Evolutionary conservation across 2,888 invertebrate genomes (phyloP).

Genomic region (Geotrupes spiniger): DNA sequence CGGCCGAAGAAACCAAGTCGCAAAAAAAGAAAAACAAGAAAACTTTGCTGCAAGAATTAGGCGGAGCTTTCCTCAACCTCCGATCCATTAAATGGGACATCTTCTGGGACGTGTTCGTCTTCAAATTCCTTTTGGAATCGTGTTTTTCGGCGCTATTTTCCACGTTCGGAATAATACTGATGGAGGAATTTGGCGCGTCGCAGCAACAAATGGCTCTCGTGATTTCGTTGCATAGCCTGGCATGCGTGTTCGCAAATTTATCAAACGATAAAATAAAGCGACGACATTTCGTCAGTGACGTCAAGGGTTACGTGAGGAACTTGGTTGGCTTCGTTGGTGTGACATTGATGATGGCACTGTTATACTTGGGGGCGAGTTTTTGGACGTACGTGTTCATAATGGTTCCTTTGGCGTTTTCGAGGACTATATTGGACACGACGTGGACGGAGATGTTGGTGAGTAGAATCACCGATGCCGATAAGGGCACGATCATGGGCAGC

Average conservation of each 20-base stretch:
- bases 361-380: slow-evolving; percentile 32
- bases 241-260: slow-evolving; percentile 54
- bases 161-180: slow-evolving; percentile 54
- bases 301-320: slow-evolving; percentile 49
- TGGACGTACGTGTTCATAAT: slow-evolving; percentile 50
- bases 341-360: slow-evolving; percentile 47
- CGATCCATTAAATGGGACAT: slow-evolving; percentile 53
- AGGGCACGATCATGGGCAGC: slow-evolving; percentile 60
- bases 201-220: slow-evolving; percentile 59
- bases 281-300: slow-evolving; percentile 51
- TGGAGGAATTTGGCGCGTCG: slow-evolving; percentile 52
- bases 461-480: slow-evolving; percentile 52
- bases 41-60: slow-evolving; percentile 12
- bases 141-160: slow-evolving; percentile 57
- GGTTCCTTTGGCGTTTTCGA: slow-evolving; percentile 54
- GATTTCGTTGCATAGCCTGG: slow-evolving; percentile 57
- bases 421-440: slow-evolving; percentile 55
- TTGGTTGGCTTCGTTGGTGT: slow-evolving; percentile 55
- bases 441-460: slow-evolving; percentile 57
- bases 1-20: background rate
- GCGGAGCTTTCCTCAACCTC: slow-evolving; percentile 49
- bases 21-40: slow-evolving; percentile 7
- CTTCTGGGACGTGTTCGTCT: slow-evolving; percentile 56
- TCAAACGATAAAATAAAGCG: slow-evolving; percentile 52
- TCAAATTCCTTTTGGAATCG: slow-evolving; percentile 56